Base-by-base conservation (phyloP, 2,113 vertebrate species). In the Seriola rivoliana region DNA sequence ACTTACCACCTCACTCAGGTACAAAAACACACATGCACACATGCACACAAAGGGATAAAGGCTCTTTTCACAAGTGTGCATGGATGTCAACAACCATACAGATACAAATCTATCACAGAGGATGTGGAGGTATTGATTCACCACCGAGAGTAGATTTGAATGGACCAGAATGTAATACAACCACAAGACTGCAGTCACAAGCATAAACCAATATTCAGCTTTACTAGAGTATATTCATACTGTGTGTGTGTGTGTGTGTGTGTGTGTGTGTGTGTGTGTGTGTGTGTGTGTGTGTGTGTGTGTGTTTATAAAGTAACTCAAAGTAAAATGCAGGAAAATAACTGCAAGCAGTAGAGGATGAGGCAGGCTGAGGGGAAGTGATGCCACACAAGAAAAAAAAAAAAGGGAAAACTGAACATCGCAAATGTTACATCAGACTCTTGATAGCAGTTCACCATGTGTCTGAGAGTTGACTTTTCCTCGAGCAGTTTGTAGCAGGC, bases 1-100 rank as follows among this genome's bases (percentile, higher is more conserved):
- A 75, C 96, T 99, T 36, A 96, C 96, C 88, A 99, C 98, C 34
- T 95, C 95, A 4, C 94, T 96, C 85, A 95, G 95, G 95, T 96
- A 89, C 58, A 67, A 17, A 67, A 58, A 66, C 72, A 75, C 8
- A 78, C 70, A 69, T 44, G 58, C 11, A 58, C 36, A 70, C 36
- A 54, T 1, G 9, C n/a, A 0, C 66, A 71, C 8, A 57, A 34
- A 58, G 57, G 4, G n/a, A 74, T 19, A 17, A 29, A 32, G 6
- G 14, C 14, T 21, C 16, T 29, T 66, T 4, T 32, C 25, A 46
- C 48, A 8, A 14, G 4, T 19, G 19, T 60, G 54, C 16, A 25
- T 60, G 21, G n/a, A 44, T 12, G 23, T 60, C 10, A 55, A 36
- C 11, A 48, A 44, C 46, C 29, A 48, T n/a, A 57, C 50, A 73